Conservation (phyloP, 2,888 invertebrate species). For the Volucella zonaria region DNA sequence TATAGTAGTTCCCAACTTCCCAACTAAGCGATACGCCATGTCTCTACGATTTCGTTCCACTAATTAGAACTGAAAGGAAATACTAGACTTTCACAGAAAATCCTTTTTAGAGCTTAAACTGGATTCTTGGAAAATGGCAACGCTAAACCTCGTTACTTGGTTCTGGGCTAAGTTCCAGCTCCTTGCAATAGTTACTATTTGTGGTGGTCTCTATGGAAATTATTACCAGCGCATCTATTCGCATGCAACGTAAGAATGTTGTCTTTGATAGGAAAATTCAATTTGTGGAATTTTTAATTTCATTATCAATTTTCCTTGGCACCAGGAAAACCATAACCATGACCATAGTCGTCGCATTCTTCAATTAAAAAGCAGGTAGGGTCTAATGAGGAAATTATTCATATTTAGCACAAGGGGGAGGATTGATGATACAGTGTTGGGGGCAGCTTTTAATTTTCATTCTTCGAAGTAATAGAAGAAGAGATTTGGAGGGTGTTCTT, state of each 20-base stretch:
- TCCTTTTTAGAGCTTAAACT: too few relatives aligned
- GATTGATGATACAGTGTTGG: background rate
- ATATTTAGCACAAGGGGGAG: constrained; percentile 16
- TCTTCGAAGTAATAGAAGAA: constrained; percentile 17
- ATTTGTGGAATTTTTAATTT: constrained; percentile 55
- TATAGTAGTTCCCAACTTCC: too few relatives aligned
- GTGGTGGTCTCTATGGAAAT: constrained; percentile 1
- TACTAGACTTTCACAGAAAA: too few relatives aligned
- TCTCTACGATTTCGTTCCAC: too few relatives aligned
- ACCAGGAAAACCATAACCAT: background rate
- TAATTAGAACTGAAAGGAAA: too few relatives aligned
- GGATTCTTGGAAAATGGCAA: too few relatives aligned
- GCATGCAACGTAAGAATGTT: background rate
- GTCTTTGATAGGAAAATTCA: constrained; percentile 1
- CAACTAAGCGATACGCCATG: too few relatives aligned
- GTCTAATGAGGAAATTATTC: constrained; percentile 63
- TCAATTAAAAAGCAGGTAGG: constrained; percentile 46
- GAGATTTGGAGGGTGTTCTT: constrained; percentile 17
- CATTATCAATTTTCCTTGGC: constrained; percentile 35
- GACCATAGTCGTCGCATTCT: constrained; percentile 11
- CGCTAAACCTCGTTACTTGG: background rate
- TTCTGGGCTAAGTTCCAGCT: constrained; percentile 30
- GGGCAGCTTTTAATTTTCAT: constrained; percentile 39
- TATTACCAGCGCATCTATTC: background rate
- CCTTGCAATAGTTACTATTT: background rate